These are phyloP conservation scores for Lytechinus variegatus DNA, from an alignment of 35 echinoderm and acorn worm species.

Conservation along the genomic window DNA sequence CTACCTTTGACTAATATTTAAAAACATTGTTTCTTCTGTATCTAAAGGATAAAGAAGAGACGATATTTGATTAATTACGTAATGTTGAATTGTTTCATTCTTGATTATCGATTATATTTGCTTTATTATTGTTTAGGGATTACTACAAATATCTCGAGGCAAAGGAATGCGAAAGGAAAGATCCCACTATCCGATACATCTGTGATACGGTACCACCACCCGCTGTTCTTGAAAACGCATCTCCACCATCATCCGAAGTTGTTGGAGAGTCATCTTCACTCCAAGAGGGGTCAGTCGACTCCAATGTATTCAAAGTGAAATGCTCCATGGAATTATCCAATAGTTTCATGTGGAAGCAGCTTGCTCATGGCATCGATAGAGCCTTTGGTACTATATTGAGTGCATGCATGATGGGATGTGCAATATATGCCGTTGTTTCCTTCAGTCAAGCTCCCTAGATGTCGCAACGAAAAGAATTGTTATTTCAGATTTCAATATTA, in stretches of 20 bases:
- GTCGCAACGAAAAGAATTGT: neutral
- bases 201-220: neutral
- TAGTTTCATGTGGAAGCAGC: neutral
- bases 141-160: neutral
- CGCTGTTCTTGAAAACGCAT: neutral
- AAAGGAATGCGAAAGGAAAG: neutral
- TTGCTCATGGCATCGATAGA: neutral
- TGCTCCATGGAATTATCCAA: neutral
- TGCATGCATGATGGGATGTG: neutral
- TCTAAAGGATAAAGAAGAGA: too few species aligned
- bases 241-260: neutral
- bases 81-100: too few species aligned
- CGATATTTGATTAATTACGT: too few species aligned
- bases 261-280: neutral
- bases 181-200: neutral
- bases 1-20: too few species aligned
- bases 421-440: neutral
- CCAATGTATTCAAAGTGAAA: neutral
- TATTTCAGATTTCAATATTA: neutral
- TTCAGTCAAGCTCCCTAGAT: neutral
- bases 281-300: neutral
- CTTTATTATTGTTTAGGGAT: neutral
- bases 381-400: neutral
- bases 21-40: too few species aligned
- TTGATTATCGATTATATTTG: too few species aligned